These are phyloP conservation scores for Macroglossus sobrinus DNA, from an alignment of 2,113 vertebrate genomes.

Conservation along the genomic window DNA sequence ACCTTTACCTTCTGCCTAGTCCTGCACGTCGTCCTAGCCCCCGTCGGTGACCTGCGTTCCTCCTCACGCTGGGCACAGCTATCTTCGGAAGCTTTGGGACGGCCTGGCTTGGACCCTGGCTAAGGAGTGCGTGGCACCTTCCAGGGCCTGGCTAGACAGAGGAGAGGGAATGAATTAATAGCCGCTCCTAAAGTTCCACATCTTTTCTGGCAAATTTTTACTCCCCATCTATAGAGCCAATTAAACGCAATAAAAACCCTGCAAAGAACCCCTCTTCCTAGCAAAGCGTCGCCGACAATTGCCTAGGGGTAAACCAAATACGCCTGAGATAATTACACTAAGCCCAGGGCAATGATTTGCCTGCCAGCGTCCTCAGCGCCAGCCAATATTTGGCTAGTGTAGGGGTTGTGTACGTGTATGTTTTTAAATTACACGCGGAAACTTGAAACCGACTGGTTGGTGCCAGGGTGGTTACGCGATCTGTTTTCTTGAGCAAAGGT, in stretches of 20 bases:
- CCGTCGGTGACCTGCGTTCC: background rate
- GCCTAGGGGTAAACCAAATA: conserved; percentile 41
- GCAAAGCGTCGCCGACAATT: background rate
- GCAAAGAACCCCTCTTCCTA: conserved; percentile 5
- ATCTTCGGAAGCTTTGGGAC: background rate
- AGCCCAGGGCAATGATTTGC: conserved; percentile 5
- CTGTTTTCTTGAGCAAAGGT: background rate
- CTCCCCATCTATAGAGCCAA: conserved; percentile 35
- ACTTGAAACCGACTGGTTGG: conserved; percentile 16
- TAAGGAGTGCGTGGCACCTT: background rate
- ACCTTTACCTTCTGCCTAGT: background rate
- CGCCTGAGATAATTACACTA: background rate
- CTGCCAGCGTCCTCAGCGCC: conserved; percentile 5
- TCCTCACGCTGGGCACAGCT: background rate
- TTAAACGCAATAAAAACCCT: conserved; percentile 63
- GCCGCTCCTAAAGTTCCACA: background rate
- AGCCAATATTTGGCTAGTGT: conserved; percentile 57
- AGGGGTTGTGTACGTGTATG: background rate
- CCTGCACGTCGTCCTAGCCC: background rate
- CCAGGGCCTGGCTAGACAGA: background rate
- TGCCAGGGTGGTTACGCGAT: background rate
- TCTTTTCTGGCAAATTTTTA: conserved; percentile 36
- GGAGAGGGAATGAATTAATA: conserved; percentile 10
- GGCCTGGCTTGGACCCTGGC: background rate
- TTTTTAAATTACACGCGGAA: background rate